These are phyloP conservation scores for Mactra quadrangularis DNA, from an alignment of 1,140 invertebrate genomes.

Conservation along the genomic window DNA sequence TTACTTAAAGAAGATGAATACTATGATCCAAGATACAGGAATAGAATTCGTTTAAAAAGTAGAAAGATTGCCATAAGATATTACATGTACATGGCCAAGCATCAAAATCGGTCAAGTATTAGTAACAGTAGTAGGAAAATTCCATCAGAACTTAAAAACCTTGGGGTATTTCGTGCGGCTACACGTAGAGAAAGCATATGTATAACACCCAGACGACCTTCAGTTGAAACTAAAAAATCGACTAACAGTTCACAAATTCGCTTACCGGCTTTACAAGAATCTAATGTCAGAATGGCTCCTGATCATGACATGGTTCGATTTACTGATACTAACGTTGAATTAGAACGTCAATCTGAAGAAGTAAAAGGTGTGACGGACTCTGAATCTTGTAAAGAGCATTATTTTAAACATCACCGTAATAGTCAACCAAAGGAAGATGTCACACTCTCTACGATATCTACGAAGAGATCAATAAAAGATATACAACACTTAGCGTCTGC, in stretches of 20 bases:
- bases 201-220: neutral
- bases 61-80: constrained; percentile 41
- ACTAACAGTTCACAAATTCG: neutral
- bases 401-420: constrained; percentile 10
- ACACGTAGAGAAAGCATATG: neutral
- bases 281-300: too few species aligned
- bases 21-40: constrained; percentile 48
- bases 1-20: constrained; percentile 43
- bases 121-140: constrained; percentile 4
- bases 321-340: neutral
- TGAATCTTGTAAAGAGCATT: constrained; percentile 50
- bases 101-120: neutral
- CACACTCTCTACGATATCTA: too few species aligned
- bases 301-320: too few species aligned
- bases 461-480: too few species aligned
- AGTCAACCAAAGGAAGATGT: too few species aligned
- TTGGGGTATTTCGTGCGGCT: neutral
- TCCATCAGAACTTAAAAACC: constrained; percentile 4
- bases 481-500: neutral
- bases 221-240: neutral
- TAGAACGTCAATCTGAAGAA: constrained; percentile 5
- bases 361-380: constrained; percentile 48
- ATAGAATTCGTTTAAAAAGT: constrained; percentile 39
- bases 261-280: neutral
- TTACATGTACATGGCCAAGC: constrained; percentile 31